Evolutionary conservation across 2,113 vertebrate genomes (phyloP), one percentile per base, ranked within the genome.

Genomic region (Fregetta grallaria): DNA sequence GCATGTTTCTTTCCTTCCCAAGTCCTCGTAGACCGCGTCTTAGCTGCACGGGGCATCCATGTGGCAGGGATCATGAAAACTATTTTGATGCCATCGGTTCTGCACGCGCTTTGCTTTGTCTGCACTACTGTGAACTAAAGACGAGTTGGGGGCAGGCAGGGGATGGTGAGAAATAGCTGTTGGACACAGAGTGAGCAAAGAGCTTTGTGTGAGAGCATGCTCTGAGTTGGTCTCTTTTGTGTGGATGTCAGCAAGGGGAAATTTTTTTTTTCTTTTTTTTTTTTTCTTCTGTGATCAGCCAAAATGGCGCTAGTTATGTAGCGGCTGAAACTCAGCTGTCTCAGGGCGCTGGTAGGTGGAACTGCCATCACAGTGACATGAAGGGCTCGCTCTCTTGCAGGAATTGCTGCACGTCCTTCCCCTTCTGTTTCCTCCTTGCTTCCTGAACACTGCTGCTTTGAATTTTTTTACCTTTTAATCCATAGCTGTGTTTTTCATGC

Each of bases 111-210:
- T 68, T 78, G 29, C 55, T 68, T 34, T 59, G 16, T 47, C 30
- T 78, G 30, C 38, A 3, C 56, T 18, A 1, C 40, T 36, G 40
- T 70, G 74, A 78, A 29, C 44, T 21, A 7, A 63, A 42, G 71
- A 17, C 8, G 27, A 29, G 45, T 65, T 36, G 70, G 36, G 45
- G n/a, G 27, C n/a, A 88, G 61, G 34, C 2, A 55, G 20, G 30
- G 44, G 15, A 44, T 34, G 47, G 38, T 82, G 42, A 65, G 70
- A 56, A 90, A 42, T 12, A 36, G 6, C 4, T 63, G 42, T 14
- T 62, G 38, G 45, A 9, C 0, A 1, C 1, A 34, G 18, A 63
- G 19, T 11, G 45, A 40, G 50, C 7, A 1, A 76, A 38, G 22
- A 78, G 21, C 26, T 25, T 47, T 38, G 18, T 30, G 18, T 36